A percentile compares a stretch with the other conserved stretches of the same genome.
Conservation (phyloP, 2,113 vertebrate genomes). For the Lophius piscatorius region DNA sequence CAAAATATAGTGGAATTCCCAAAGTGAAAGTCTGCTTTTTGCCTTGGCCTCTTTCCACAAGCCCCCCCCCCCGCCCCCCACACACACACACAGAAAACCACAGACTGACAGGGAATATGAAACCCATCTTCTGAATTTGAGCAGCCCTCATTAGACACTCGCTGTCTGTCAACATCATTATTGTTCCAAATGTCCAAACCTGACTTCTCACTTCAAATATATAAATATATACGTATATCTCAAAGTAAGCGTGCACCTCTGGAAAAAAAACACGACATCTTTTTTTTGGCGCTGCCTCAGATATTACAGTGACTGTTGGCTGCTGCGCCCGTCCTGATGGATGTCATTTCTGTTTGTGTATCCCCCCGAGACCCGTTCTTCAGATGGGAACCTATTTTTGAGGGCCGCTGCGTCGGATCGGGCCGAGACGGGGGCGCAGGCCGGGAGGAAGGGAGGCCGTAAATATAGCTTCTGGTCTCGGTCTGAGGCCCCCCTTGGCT, state of each 20-base stretch:
- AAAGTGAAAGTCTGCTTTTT: slow-evolving; percentile 70
- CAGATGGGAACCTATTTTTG: slow-evolving; percentile 62
- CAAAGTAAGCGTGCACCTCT: background rate
- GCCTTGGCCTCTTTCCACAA: slow-evolving; percentile 55
- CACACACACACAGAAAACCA: slow-evolving; percentile 2
- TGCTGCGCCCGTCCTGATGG: slow-evolving; percentile 15
- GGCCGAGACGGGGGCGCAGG: slow-evolving; percentile 45
- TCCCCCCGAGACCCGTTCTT: slow-evolving; percentile 51
- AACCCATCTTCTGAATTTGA: slow-evolving; percentile 14
- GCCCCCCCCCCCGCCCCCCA: background rate
- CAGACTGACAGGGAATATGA: slow-evolving; percentile 36
- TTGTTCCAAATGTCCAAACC: slow-evolving; percentile 3
- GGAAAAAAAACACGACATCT: slow-evolving; percentile 27
- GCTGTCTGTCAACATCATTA: background rate
- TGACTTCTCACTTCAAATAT: background rate
- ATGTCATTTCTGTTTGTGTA: slow-evolving; percentile 42
- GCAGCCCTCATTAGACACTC: background rate
- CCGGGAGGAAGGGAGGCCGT: slow-evolving; percentile 44
- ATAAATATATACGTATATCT: background rate
- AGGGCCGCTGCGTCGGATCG: slow-evolving; percentile 45
- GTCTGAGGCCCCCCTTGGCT: slow-evolving; percentile 54
- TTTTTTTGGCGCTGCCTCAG: slow-evolving; percentile 15
- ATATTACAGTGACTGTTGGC: slow-evolving; percentile 46
- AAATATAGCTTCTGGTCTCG: slow-evolving; percentile 72
- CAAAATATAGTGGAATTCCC: slow-evolving; percentile 71